These are phyloP conservation scores for Ceryle rudis DNA, from an alignment of 2,797 vertebrate genomes.

Conservation along the genomic window DNA sequence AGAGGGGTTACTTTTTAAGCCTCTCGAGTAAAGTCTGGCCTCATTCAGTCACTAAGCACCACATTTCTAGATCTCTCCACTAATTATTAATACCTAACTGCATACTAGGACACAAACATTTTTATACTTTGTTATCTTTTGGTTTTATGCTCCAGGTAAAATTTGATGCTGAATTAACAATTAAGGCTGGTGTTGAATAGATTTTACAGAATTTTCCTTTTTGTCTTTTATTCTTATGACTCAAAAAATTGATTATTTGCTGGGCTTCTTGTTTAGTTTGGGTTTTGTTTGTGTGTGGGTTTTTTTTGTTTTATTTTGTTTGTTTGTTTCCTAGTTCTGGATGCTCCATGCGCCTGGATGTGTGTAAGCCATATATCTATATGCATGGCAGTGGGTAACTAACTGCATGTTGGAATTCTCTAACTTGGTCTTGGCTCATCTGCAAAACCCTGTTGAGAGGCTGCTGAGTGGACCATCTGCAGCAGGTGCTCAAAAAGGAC, in stretches of 20 bases:
- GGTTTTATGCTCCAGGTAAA: background rate
- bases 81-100: background rate
- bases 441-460: background rate
- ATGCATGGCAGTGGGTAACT: rapidly evolving
- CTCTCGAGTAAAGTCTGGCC: background rate
- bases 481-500: background rate
- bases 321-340: background rate
- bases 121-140: background rate
- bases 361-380: background rate
- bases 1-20: background rate
- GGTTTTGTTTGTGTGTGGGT: background rate
- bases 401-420: background rate
- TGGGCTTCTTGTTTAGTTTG: no score
- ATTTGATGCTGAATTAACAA: background rate
- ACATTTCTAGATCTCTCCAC: background rate
- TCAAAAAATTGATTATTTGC: background rate
- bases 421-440: background rate
- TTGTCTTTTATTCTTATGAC: background rate
- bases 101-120: background rate
- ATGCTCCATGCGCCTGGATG: background rate
- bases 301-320: background rate
- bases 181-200: background rate
- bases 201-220: background rate
- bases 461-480: slow-evolving; percentile 5
- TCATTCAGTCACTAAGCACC: background rate